Percentiles rank a stretch among this genome's conserved stretches.
Evolutionary conservation across 2,797 vertebrate species (phyloP).

Genomic region (Ctenopoma kingsleyae): DNA sequence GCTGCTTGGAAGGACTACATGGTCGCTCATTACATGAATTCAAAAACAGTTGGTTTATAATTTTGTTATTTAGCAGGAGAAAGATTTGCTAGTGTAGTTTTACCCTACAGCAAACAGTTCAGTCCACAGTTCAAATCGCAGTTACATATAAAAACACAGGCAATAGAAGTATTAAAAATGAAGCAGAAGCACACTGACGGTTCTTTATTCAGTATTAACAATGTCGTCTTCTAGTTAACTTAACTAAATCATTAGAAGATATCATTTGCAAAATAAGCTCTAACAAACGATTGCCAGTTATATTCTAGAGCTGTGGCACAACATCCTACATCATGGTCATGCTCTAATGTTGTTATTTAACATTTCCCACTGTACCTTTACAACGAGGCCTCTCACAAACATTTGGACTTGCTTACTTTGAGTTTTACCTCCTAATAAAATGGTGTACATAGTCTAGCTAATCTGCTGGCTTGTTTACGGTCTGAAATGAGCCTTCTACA

Average conservation of each 20-base stretch:
- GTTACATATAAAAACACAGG: not conserved
- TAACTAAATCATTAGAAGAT: not conserved
- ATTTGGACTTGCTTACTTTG: not conserved
- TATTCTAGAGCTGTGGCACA: slow-evolving; percentile 34
- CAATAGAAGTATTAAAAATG: too few relatives aligned
- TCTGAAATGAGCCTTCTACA: not conserved
- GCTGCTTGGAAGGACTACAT: slow-evolving; percentile 25
- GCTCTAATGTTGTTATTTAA: slow-evolving; percentile 34
- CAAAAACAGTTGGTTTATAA: slow-evolving; percentile 12
- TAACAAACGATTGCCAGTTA: not conserved
- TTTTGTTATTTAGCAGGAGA: not conserved
- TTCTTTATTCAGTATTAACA: too few relatives aligned
- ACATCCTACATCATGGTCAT: slow-evolving; percentile 40
- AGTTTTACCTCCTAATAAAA: slow-evolving; percentile 4
- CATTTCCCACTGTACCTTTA: slow-evolving; percentile 2
- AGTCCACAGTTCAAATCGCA: not conserved
- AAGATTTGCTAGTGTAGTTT: not conserved
- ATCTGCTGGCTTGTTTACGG: slow-evolving; percentile 23
- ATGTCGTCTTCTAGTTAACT: too few relatives aligned
- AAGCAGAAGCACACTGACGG: too few relatives aligned
- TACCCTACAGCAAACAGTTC: not conserved
- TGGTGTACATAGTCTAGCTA: not conserved
- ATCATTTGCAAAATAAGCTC: not conserved
- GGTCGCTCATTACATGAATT: slow-evolving; percentile 32
- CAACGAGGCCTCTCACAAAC: too few relatives aligned